Evolutionary conservation across 2,113 vertebrate species (phyloP).

Genomic region (Lagopus muta): DNA sequence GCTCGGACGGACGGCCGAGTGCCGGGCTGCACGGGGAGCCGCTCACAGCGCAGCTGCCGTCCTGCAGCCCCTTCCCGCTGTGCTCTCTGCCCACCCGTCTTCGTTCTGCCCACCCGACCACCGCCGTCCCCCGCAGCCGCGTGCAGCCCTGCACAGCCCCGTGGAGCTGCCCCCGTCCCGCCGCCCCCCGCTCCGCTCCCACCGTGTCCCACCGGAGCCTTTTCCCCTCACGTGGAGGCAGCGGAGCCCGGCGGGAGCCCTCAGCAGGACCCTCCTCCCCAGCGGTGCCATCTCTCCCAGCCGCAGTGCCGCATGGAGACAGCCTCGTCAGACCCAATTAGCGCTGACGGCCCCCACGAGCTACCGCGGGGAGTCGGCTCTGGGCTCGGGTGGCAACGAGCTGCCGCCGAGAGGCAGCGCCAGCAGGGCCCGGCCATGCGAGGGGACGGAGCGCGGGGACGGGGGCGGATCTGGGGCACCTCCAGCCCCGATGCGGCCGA

Average conservation of each 20-base stretch:
- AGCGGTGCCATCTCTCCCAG: not conserved
- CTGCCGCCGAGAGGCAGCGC: fast-evolving
- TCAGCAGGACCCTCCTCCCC: not conserved
- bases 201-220: not conserved
- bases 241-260: fast-evolving
- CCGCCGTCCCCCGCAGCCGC: not conserved
- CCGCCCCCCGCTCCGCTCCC: not conserved
- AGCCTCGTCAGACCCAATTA: conserved; percentile 49
- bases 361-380: not conserved
- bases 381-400: not conserved
- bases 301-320: not conserved
- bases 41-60: not conserved
- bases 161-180: fast-evolving
- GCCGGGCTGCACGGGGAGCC: fast-evolving
- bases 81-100: not conserved
- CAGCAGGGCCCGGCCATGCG: fast-evolving
- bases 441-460: fast-evolving
- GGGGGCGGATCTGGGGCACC: fast-evolving
- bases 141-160: not conserved
- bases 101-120: not conserved
- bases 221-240: not conserved
- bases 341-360: not conserved
- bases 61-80: not conserved
- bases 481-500: not conserved
- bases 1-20: fast-evolving